Evolutionary conservation across 2,797 vertebrate species (phyloP), one percentile per base, ranked within the genome.

Genomic region (Phoeniculus purpureus): DNA sequence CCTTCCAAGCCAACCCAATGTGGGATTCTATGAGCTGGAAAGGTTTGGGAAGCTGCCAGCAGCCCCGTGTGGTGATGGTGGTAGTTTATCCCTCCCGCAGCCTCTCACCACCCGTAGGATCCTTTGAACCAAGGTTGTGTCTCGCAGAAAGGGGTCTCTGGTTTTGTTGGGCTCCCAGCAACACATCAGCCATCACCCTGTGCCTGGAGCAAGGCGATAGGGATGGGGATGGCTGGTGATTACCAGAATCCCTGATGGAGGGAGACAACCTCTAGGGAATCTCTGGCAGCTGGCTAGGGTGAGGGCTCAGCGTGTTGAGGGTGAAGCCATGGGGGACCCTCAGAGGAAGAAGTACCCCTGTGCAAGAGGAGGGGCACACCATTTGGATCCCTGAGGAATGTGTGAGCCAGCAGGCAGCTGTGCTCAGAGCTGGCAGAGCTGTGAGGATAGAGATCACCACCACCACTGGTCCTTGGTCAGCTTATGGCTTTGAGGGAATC

Each of bases 141-240:
- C 40, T 47, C 29, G 23, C 0, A 0, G 48, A n/a, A n/a, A 43
- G 51, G 12, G 22, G 23, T 26, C 47, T 73, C 10, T 78, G 59
- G 2, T 60, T 67, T 58, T 72, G 62, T 26, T 2, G 0, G 19
- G 50, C 40, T 54, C 48, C 59, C 40, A 52, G 23, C 34, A 60
- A 1, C 26, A 3, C 4, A 40, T 27, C 43, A 51, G 56, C 62
- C 71, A 68, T 72, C 16, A 10, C 32, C 31, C 58, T 47, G 0
- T 50, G 5, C 3, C 4, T 40, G 40, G 37, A 50, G 16, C 2
- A 3, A 52, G 37, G 73, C 2, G 7, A 4, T 4, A 3, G 23
- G 21, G 32, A 4, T 4, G 3, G 23, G 21, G 32, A 13, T 58
- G 34, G 45, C 50, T 17, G 31, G 7, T 32, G 6, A 2, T 2